Conservation (phyloP, 2,113 vertebrate genomes). For the Choloepus hoffmanni region DNA sequence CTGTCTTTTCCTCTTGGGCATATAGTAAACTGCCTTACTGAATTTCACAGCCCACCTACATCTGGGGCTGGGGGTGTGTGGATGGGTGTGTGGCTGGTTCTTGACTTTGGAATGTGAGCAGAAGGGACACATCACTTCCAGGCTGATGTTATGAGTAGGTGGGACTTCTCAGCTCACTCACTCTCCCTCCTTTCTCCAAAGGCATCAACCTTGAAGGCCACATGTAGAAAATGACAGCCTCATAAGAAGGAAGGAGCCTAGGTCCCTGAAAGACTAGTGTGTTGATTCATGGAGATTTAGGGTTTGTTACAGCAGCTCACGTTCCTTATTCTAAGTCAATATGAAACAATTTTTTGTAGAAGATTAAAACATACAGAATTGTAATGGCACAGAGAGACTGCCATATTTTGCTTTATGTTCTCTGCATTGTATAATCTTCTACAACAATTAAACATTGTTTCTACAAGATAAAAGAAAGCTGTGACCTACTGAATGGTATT, state of each 20-base stretch:
- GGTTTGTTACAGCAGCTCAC: background rate
- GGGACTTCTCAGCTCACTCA: background rate
- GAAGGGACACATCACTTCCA: background rate
- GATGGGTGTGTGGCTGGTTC: background rate
- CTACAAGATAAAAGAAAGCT: background rate
- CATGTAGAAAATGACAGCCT: background rate
- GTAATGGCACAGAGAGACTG: background rate
- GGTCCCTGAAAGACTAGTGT: background rate
- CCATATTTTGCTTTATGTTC: background rate
- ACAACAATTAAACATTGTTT: background rate
- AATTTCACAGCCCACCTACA: background rate
- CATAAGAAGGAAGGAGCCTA: background rate
- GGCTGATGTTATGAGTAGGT: background rate
- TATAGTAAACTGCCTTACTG: no score
- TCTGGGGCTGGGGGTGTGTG: no score
- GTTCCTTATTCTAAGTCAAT: background rate
- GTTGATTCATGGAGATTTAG: background rate
- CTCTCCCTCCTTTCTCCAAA: background rate
- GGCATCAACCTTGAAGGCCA: background rate
- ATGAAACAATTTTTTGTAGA: conserved; percentile 13
- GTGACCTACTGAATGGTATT: background rate
- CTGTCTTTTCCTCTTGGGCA: background rate
- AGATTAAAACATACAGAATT: background rate
- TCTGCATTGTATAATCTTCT: background rate
- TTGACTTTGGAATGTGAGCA: background rate